Percentiles rank a stretch among this genome's conserved stretches.
Evolutionary conservation across 2,888 invertebrate genomes (phyloP).

Genomic region (Brenthis daphne): DNA sequence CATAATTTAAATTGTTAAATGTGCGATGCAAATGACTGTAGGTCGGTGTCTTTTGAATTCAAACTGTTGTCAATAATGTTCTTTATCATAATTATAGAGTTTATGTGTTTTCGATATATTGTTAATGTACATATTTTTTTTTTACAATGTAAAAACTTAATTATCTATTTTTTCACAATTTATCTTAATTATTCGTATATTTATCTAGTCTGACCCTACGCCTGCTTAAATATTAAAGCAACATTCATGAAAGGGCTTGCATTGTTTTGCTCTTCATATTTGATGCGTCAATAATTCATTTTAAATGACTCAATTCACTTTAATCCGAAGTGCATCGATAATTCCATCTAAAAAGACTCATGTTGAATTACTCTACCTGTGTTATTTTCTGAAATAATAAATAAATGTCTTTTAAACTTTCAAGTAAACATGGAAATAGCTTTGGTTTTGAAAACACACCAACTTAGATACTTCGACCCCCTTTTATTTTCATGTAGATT

Average conservation of each 20-base stretch:
- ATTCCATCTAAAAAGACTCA: not conserved
- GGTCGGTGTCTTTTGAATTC: constrained; percentile 18
- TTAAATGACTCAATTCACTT: too few species aligned
- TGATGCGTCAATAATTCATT: not conserved
- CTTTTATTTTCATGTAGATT: constrained; percentile 20
- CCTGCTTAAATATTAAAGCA: constrained; percentile 13
- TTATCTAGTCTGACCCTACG: not conserved
- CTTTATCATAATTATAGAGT: constrained; percentile 4
- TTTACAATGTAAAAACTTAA: not conserved
- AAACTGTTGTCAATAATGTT: not conserved
- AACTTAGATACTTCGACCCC: not conserved
- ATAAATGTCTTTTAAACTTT: too few species aligned
- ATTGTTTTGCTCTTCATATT: constrained; percentile 11
- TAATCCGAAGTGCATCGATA: too few species aligned
- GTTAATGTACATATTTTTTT: not conserved
- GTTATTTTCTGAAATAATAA: too few species aligned
- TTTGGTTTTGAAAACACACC: too few species aligned
- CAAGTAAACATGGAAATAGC: too few species aligned
- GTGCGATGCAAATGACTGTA: constrained; percentile 1
- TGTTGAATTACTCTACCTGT: not conserved
- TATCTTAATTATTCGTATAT: too few species aligned
- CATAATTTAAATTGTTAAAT: constrained; percentile 3
- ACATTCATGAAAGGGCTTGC: not conserved
- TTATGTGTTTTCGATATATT: not conserved
- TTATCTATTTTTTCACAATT: too few species aligned